These are phyloP conservation scores for Bombus difficillimus DNA, from an alignment of 1,140 invertebrate species.

Conservation along the genomic window DNA sequence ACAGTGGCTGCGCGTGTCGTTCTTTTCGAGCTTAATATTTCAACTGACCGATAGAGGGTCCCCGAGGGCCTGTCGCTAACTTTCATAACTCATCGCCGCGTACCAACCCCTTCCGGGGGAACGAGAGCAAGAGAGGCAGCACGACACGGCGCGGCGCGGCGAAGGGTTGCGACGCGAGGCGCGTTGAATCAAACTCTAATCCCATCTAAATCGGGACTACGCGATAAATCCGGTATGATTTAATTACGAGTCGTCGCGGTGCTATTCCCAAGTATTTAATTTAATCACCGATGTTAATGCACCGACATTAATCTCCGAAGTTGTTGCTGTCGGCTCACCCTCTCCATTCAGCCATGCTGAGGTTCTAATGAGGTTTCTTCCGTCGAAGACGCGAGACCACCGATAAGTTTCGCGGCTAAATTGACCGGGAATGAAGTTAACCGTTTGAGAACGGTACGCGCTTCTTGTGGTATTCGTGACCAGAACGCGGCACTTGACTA, in stretches of 20 bases:
- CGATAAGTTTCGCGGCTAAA: constrained; percentile 8
- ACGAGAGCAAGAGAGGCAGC: neutral
- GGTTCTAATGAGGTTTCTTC: constrained; percentile 35
- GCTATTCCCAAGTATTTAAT: constrained; percentile 49
- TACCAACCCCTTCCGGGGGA: constrained; percentile 9
- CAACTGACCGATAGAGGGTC: constrained; percentile 61
- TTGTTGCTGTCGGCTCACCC: neutral
- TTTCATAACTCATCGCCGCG: constrained; percentile 61
- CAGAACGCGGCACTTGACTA: neutral
- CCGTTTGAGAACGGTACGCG: neutral
- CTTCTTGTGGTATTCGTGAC: neutral
- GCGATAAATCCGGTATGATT: constrained; percentile 61
- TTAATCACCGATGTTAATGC: constrained; percentile 53
- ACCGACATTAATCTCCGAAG: constrained; percentile 35
- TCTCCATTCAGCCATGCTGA: neutral
- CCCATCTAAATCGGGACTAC: constrained; percentile 54
- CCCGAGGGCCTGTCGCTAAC: constrained; percentile 52
- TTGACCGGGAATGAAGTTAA: constrained; percentile 3
- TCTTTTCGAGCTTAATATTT: constrained; percentile 44
- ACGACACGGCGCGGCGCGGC: no score
- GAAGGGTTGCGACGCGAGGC: neutral
- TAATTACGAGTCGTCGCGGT: constrained; percentile 57
- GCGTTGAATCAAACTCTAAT: constrained; percentile 62
- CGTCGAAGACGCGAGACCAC: neutral
- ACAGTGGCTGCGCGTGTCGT: neutral